Evolutionary conservation across 2,113 vertebrate species (phyloP).

Genomic region (Catagonus wagneri): DNA sequence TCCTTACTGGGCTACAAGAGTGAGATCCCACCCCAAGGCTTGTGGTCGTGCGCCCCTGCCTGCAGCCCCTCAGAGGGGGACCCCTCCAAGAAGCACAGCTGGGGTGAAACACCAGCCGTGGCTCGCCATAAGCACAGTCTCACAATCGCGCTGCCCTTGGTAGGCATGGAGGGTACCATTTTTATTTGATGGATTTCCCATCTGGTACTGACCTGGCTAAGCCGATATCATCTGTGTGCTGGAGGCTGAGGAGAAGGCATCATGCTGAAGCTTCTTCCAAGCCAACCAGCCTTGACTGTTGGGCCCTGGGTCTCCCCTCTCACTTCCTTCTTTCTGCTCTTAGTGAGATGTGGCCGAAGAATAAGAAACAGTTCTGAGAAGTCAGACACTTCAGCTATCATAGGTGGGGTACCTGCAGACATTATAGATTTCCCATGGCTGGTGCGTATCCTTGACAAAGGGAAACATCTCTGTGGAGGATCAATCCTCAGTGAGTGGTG

Average conservation of each 20-base stretch:
- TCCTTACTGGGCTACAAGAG: too few relatives aligned
- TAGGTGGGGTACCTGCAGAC: rapidly evolving
- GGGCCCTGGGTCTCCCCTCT: not conserved
- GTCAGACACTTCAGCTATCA: not conserved
- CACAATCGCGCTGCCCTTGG: not conserved
- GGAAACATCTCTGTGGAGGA: constrained; percentile 89
- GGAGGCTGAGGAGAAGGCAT: not conserved
- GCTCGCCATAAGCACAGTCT: not conserved
- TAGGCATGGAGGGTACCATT: not conserved
- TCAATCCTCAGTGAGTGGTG: constrained; percentile 88
- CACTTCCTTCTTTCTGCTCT: not conserved
- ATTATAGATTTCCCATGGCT: constrained; percentile 90
- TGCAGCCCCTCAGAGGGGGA: not conserved
- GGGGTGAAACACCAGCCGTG: rapidly evolving
- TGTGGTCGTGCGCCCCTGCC: not conserved
- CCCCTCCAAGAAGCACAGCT: not conserved
- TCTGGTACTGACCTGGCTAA: not conserved
- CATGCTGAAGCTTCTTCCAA: not conserved
- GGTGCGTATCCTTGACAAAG: constrained; percentile 84
- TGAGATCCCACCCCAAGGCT: not conserved
- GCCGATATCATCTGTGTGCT: not conserved
- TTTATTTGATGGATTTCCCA: not conserved
- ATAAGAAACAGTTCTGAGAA: rapidly evolving
- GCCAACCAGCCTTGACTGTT: not conserved
- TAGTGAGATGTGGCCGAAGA: constrained; percentile 56